Conservation (phyloP, 2,888 invertebrate species). For the Hemistola chrysoprasaria region DNA sequence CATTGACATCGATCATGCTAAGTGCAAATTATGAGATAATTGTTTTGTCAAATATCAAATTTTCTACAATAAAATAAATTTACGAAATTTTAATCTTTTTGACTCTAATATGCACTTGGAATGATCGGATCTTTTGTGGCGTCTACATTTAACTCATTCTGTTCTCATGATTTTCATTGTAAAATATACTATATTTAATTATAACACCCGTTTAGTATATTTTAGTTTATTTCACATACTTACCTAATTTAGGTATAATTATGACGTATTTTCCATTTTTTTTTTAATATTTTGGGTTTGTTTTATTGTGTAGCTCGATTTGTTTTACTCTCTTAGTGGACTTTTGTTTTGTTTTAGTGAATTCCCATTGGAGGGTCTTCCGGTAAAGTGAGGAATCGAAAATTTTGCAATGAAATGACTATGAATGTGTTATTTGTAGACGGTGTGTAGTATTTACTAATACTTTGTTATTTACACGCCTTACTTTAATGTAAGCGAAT, state of each 20-base stretch:
- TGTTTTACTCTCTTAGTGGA: constrained; percentile 10
- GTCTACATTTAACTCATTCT: constrained; percentile 18
- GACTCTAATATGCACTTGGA: constrained; percentile 8
- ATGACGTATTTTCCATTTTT: too few species aligned
- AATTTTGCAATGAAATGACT: constrained; percentile 29
- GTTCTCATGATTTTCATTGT: constrained; percentile 20
- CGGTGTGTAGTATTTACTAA: constrained; percentile 18
- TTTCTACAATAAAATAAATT: too few species aligned
- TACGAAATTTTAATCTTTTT: too few species aligned
- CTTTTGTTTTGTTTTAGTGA: constrained; percentile 31
- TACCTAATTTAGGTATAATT: too few species aligned
- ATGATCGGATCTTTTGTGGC: not conserved
- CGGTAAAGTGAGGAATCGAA: constrained; percentile 27
- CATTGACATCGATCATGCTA: too few species aligned
- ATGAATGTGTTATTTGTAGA: constrained; percentile 17
- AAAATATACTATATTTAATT: constrained; percentile 10
- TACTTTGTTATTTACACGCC: constrained; percentile 24
- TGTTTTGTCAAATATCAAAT: too few species aligned
- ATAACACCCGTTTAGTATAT: too few species aligned
- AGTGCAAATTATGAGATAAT: too few species aligned
- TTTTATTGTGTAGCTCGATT: too few species aligned
- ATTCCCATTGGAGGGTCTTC: constrained; percentile 25
- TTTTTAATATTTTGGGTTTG: too few species aligned
- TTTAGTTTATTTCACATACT: too few species aligned
- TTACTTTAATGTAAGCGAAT: constrained; percentile 32